A percentile compares a stretch with the other conserved stretches of the same genome.
phyloP scores from a whole-genome alignment of 2,797 vertebrate genomes.

The Diplodus sargus region DNA sequence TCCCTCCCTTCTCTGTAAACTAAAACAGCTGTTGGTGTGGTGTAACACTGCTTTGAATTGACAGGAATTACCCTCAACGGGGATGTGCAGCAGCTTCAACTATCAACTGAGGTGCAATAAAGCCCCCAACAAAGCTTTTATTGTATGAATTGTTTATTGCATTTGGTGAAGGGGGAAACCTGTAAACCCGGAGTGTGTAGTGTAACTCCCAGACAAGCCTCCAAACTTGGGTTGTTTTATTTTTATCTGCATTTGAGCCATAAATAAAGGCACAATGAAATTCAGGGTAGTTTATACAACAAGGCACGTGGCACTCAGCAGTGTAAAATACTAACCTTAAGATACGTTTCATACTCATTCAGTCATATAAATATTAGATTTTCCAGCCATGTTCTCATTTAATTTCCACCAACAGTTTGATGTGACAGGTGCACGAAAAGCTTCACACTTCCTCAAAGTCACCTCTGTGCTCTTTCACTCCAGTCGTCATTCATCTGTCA shows the following conservation, averaged over 20 bases:
- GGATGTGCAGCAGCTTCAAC: constrained; percentile 11
- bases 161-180: not conserved
- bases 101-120: constrained; percentile 22
- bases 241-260: not conserved
- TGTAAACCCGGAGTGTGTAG: not conserved
- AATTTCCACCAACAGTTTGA: constrained; percentile 3
- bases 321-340: not conserved
- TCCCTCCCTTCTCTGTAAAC: constrained; percentile 20
- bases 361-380: constrained; percentile 12
- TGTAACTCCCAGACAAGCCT: constrained; percentile 7
- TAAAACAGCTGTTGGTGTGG: constrained; percentile 26
- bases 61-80: constrained; percentile 11
- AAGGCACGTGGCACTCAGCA: too few species aligned
- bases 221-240: not conserved
- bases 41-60: constrained; percentile 3
- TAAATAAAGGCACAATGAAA: constrained; percentile 12
- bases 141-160: constrained; percentile 28
- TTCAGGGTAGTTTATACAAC: not conserved
- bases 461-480: constrained; percentile 27
- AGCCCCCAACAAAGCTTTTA: not conserved
- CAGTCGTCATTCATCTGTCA: constrained; percentile 22
- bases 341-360: not conserved
- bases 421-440: constrained; percentile 13
- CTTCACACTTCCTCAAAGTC: constrained; percentile 18
- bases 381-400: constrained; percentile 1